A percentile compares a stretch with the other conserved stretches of the same genome.
Conservation (phyloP, 2,113 vertebrate species). For the Microtus ochrogaster region DNA sequence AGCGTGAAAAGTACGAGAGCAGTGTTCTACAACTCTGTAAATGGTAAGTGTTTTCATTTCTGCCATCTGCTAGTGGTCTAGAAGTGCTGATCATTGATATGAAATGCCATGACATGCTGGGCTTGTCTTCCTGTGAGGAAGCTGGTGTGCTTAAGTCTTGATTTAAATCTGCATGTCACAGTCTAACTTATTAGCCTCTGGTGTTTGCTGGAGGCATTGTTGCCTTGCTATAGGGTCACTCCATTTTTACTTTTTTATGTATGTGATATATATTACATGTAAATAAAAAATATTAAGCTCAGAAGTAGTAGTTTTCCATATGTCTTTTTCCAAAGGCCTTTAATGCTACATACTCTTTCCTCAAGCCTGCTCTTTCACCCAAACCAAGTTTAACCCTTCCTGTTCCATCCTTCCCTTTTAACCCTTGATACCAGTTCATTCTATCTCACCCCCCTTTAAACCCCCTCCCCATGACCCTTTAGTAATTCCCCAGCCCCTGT, state of each 20-base stretch:
- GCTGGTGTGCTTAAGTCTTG: not conserved
- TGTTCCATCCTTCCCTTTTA: not conserved
- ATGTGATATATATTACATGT: not conserved
- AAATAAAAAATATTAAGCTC: not conserved
- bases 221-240: not conserved
- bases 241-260: constrained; percentile 9
- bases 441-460: not conserved
- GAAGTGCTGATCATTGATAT: constrained; percentile 2
- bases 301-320: not conserved
- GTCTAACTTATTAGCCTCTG: not conserved
- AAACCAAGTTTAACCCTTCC: not conserved
- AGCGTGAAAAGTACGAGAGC: constrained; percentile 97
- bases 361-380: not conserved
- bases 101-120: not conserved
- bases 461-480: not conserved
- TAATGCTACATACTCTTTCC: not conserved
- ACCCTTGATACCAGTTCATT: not conserved
- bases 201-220: not conserved
- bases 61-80: constrained; percentile 21
- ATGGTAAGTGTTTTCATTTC: constrained; percentile 89
- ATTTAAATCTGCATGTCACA: constrained; percentile 24
- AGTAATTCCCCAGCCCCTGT: not conserved
- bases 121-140: constrained; percentile 25
- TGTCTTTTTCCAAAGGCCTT: not conserved
- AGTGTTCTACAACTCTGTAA: constrained; percentile 98